phyloP scores from a whole-genome alignment of 1,140 invertebrate genomes.

The Bilobella aurantiaca region DNA sequence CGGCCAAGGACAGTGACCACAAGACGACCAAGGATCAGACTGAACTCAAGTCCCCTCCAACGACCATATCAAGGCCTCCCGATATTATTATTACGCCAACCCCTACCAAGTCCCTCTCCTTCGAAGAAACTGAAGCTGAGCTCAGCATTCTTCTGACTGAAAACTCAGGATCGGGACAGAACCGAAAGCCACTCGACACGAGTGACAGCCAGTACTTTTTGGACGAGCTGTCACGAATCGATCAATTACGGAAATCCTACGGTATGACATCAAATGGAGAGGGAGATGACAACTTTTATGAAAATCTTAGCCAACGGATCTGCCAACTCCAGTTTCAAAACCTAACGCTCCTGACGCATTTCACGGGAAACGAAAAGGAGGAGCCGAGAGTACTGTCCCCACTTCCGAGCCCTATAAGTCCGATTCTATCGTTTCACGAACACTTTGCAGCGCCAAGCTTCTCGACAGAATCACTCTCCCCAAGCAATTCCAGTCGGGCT shows the following conservation, averaged over 20 bases:
- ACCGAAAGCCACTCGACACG: slow-evolving; percentile 23
- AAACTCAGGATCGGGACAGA: neutral
- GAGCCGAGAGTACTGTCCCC: slow-evolving; percentile 9
- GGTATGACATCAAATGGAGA: slow-evolving; percentile 1
- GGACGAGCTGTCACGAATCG: slow-evolving; percentile 30
- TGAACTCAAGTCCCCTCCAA: neutral
- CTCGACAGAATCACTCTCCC: neutral
- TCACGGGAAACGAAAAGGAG: slow-evolving; percentile 22
- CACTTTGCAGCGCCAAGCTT: neutral
- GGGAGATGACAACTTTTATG: slow-evolving; percentile 30
- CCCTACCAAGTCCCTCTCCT: neutral
- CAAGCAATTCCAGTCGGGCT: neutral
- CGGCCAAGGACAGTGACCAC: slow-evolving; percentile 9
- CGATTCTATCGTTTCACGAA: slow-evolving; percentile 9
- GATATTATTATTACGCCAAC: neutral
- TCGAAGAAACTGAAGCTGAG: neutral
- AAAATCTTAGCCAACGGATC: slow-evolving; percentile 30
- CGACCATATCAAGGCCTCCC: neutral
- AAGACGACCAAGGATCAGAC: neutral
- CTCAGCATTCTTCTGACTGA: neutral
- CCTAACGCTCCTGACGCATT: slow-evolving; percentile 26
- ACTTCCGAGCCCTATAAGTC: slow-evolving; percentile 25
- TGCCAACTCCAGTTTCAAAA: slow-evolving; percentile 35
- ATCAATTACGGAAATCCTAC: neutral
- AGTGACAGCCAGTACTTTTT: slow-evolving; percentile 33